Evolutionary conservation across 2,888 invertebrate genomes (phyloP), one percentile per base, ranked within the genome.

Genomic region (Aphrophora alni): DNA sequence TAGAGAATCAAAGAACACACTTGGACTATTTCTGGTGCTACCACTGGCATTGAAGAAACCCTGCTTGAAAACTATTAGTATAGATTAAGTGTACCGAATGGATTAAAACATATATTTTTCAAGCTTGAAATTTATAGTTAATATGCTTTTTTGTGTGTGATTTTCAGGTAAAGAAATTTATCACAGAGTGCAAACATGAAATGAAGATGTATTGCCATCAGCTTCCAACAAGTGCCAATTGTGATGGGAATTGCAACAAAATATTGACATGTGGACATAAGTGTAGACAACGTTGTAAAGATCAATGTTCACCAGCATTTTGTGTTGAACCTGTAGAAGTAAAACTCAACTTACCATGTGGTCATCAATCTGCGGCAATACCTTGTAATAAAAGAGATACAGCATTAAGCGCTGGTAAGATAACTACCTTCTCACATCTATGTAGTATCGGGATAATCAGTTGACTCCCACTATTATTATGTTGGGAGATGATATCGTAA

Each of bases 351-450:
- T 14, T 78, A 17, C 27, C 59, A 26, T 78, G 78, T 27, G 78
- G 78, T 1, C 78, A 78, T 33, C 72, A 5, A 0, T 25, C n/a
- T 17, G 78, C 73, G 14, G 44, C 24, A 3, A 24, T 78, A 24
- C 78, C 78, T 27, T 78, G 78, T 73, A 72, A 78, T 21, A 27
- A 27, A 10, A 21, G 4, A n/a, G 21, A 59, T 59, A 59, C 44
- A 10, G 44, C 44, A 14, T 2, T 7, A 14, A 14, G 8, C 14
- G 12, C 8, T 44, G 44, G 44, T 44, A 44, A 44, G 44, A 33
- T 44, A 44, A 44, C 44, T 33, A 33, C 4, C 5, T 33, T 10
- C 33, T 33, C n/a, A n/a, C n/a, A n/a, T n/a, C n/a, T n/a, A n/a
- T n/a, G n/a, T n/a, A n/a, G n/a, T n/a, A n/a, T n/a, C n/a, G n/a